Percentiles rank a stretch among this genome's conserved stretches.
phyloP scores from a whole-genome alignment of 2,888 invertebrate genomes.

The Neelides folsomi region DNA sequence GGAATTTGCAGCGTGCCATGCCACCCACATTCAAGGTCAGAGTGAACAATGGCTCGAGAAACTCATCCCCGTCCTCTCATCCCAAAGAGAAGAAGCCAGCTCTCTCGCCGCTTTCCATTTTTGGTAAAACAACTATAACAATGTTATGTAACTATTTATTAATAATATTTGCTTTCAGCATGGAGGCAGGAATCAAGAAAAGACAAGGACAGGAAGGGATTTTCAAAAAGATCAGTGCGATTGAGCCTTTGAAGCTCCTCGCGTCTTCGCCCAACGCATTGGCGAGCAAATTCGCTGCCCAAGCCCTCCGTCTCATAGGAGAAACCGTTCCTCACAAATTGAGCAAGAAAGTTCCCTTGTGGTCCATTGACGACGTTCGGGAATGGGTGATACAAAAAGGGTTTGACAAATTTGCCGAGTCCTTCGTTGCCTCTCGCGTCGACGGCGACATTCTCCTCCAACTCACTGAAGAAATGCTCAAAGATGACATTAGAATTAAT shows the following conservation, averaged over 20 bases:
- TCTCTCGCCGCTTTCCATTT: slow-evolving; percentile 91
- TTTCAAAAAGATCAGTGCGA: slow-evolving; percentile 85
- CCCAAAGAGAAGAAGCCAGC: slow-evolving; percentile 87
- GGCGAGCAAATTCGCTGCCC: slow-evolving; percentile 91
- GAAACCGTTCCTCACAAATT: slow-evolving; percentile 95
- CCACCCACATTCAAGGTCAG: slow-evolving; percentile 88
- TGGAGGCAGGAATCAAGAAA: slow-evolving; percentile 97
- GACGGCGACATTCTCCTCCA: slow-evolving; percentile 92
- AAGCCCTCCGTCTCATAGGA: slow-evolving; percentile 79
- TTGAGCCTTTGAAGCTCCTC: slow-evolving; percentile 86
- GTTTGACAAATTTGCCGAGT: slow-evolving; percentile 66
- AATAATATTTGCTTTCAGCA: too few relatives aligned
- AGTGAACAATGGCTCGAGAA: slow-evolving; percentile 87
- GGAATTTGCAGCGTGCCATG: slow-evolving; percentile 81
- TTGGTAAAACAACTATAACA: slow-evolving; percentile 22
- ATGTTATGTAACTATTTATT: too few relatives aligned
- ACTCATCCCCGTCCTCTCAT: slow-evolving; percentile 83
- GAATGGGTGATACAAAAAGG: slow-evolving; percentile 99
- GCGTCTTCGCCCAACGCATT: slow-evolving; percentile 96
- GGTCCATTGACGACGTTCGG: slow-evolving; percentile 91
- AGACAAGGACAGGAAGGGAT: slow-evolving; percentile 80
- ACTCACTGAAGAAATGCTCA: slow-evolving; percentile 79
- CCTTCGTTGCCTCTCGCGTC: slow-evolving; percentile 81
- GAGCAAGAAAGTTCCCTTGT: slow-evolving; percentile 93
- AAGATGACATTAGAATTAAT: slow-evolving; percentile 77